Base-by-base conservation (phyloP, 2,797 vertebrate genomes). In the Heterohyrax brucei region DNA sequence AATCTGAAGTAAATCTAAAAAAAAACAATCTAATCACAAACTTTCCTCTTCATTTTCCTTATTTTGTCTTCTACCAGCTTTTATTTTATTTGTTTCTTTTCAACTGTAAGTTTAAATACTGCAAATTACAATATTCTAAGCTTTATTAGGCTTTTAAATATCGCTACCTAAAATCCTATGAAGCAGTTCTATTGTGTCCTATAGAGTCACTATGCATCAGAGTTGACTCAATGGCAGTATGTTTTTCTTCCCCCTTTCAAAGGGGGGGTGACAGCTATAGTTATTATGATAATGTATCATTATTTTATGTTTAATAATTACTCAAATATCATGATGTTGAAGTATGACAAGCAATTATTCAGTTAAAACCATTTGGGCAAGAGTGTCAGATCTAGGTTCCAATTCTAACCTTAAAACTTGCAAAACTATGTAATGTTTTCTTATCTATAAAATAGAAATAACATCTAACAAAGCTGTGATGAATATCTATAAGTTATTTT, bases 131-230 rank as follows among this genome's bases (percentile, higher is more conserved):
- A 13, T 62, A 10, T 12, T 64, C 18, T 83, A 83, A 13, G 73
- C 44, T 94, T 68, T 39, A n/a, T 50, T 78, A 91, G 22, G 10
- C 70, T 83, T 66, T 90, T 56, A 94, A 91, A 39, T 95, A 75
- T 39, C 24, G 4, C 75, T 81, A 44, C 1, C 7, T 64, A 10
- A 39, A 39, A 39, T 39, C 39, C 39, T 39, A 39, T 39, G 39
- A 39, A 39, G 39, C 39, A 39, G 39, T 39, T 39, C 39, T 39
- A 39, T 39, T 39, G 39, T 39, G 39, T 39, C 39, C 39, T 39
- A 39, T 39, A 39, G 39, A 39, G 39, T 39, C 39, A 39, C 3
- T 39, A 39, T 39, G 39, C 39, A 39, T 39, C 39, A 39, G 39
- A 39, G 39, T 39, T 2, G 39, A 39, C 39, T 39, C 39, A 39